These are phyloP conservation scores for Drosophila tripunctata DNA, from an alignment of 2,888 invertebrate species.

Conservation along the genomic window DNA sequence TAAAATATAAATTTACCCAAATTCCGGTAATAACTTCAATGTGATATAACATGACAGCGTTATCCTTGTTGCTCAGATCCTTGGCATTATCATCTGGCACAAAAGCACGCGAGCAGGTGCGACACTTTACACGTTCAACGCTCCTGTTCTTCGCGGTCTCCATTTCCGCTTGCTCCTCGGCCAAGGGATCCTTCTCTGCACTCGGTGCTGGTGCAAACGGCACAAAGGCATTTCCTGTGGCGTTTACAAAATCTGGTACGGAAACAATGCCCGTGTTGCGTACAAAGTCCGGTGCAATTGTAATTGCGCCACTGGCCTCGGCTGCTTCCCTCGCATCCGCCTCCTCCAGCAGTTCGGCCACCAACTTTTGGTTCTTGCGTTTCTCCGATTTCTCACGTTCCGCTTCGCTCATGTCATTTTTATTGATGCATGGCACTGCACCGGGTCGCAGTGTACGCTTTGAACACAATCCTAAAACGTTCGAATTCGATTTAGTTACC, in stretches of 20 bases:
- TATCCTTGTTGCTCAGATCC: slow-evolving; percentile 44
- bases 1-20: slow-evolving; percentile 42
- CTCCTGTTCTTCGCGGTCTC: not conserved
- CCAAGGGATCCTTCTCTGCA: slow-evolving; percentile 53
- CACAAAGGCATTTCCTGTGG: slow-evolving; percentile 41
- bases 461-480: slow-evolving; percentile 51
- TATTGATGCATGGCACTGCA: slow-evolving; percentile 64
- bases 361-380: slow-evolving; percentile 51
- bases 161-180: slow-evolving; percentile 1
- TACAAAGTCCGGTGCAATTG: slow-evolving; percentile 31
- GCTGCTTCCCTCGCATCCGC: slow-evolving; percentile 39
- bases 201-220: slow-evolving; percentile 18
- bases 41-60: slow-evolving; percentile 57
- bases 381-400: slow-evolving; percentile 49
- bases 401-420: slow-evolving; percentile 30
- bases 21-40: slow-evolving; percentile 70
- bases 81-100: slow-evolving; percentile 26
- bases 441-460: slow-evolving; percentile 57
- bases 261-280: slow-evolving; percentile 48
- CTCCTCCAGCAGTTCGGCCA: slow-evolving; percentile 55
- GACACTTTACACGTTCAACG: slow-evolving; percentile 37
- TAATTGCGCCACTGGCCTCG: slow-evolving; percentile 35
- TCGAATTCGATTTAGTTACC: not conserved
- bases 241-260: slow-evolving; percentile 42
- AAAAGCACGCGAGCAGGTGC: slow-evolving; percentile 44